These are phyloP conservation scores for Caloenas nicobarica DNA, from an alignment of 2,113 vertebrate species.

Conservation along the genomic window DNA sequence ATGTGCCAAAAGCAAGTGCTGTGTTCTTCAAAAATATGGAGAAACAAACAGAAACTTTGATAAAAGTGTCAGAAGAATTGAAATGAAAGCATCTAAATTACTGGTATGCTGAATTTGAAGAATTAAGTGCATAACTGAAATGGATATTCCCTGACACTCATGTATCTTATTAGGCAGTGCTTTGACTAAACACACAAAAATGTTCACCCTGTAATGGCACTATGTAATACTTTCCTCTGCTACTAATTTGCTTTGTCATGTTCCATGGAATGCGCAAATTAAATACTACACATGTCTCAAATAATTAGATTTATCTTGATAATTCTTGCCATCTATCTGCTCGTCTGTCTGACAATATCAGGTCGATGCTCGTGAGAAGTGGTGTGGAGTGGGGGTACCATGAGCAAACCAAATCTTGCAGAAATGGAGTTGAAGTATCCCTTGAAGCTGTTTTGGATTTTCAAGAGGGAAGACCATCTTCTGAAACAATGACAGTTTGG, in stretches of 20 bases:
- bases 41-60: background rate
- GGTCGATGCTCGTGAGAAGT: background rate
- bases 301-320: conserved; percentile 11
- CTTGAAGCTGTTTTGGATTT: background rate
- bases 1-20: background rate
- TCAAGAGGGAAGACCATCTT: background rate
- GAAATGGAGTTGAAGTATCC: background rate
- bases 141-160: background rate
- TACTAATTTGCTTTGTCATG: conserved; percentile 30
- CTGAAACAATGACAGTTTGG: background rate
- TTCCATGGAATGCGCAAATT: conserved; percentile 5
- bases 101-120: background rate
- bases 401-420: background rate
- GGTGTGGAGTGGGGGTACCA: background rate
- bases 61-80: background rate
- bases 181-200: background rate
- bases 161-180: background rate
- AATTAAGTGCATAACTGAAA: background rate
- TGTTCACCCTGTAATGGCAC: background rate
- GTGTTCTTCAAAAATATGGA: background rate
- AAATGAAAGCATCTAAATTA: background rate
- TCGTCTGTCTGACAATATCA: background rate
- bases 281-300: conserved; percentile 12
- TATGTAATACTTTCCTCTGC: background rate
- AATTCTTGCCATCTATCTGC: background rate